phyloP scores from a whole-genome alignment of 2,113 vertebrate species.

The Apodemus sylvaticus region DNA sequence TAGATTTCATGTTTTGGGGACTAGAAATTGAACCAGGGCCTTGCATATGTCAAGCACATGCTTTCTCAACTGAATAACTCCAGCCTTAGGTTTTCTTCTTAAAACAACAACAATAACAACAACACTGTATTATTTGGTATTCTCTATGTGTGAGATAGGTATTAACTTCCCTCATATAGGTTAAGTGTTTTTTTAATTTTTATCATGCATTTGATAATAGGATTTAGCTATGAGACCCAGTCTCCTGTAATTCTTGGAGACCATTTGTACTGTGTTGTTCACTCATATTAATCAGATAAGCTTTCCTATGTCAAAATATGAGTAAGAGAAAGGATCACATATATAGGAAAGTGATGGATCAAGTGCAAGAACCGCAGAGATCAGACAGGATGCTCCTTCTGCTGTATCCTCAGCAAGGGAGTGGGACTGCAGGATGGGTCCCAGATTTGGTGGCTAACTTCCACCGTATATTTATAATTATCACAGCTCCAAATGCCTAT shows the following conservation, averaged over 20 bases:
- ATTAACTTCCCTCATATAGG: neutral
- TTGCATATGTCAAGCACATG: neutral
- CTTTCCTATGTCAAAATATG: neutral
- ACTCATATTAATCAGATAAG: neutral
- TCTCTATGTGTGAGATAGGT: neutral
- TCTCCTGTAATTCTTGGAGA: neutral
- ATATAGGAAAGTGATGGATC: neutral
- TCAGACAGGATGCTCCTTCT: neutral
- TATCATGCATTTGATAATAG: neutral
- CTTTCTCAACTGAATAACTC: neutral
- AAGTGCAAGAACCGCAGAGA: neutral
- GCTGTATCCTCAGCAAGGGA: neutral
- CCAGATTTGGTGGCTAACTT: neutral
- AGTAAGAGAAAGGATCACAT: neutral
- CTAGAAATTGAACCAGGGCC: neutral
- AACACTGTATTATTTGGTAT: neutral
- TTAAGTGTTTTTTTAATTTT: neutral
- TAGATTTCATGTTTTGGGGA: neutral
- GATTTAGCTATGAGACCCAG: neutral
- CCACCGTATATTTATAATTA: neutral
- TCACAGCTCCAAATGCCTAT: neutral
- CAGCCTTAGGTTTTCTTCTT: neutral
- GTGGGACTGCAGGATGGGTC: neutral
- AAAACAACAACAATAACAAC: neutral
- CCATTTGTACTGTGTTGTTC: neutral